These are phyloP conservation scores for Mastomys coucha DNA, from an alignment of 2,113 vertebrate species.

Conservation along the genomic window DNA sequence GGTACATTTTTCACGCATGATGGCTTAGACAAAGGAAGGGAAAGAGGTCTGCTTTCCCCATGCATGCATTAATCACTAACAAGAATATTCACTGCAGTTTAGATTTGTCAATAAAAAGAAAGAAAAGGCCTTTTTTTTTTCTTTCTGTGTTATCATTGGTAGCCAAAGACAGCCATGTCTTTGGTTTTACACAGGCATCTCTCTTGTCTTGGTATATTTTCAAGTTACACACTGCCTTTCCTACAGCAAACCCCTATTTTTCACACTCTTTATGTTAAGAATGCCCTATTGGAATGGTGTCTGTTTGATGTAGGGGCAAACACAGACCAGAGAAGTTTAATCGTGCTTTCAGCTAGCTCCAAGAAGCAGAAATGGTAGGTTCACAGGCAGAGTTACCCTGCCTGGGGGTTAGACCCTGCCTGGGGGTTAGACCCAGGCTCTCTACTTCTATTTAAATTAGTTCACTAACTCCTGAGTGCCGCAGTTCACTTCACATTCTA, in stretches of 20 bases:
- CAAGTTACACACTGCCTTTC: background rate
- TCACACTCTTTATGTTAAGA: background rate
- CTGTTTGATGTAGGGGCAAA: background rate
- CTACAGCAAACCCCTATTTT: background rate
- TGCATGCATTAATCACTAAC: background rate
- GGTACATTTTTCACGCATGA: background rate
- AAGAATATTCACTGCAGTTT: conserved; percentile 52
- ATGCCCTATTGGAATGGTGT: background rate
- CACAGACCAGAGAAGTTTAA: background rate
- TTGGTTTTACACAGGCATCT: background rate
- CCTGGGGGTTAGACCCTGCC: background rate
- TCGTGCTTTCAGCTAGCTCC: background rate
- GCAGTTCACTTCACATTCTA: background rate
- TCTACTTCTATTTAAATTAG: background rate
- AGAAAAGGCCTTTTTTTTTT: background rate
- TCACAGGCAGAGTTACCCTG: background rate
- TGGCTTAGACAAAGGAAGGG: conserved; percentile 17
- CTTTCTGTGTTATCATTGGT: background rate
- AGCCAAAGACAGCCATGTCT: background rate
- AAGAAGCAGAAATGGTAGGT: background rate
- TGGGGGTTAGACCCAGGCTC: background rate
- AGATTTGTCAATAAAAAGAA: conserved; percentile 38
- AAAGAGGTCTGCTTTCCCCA: background rate
- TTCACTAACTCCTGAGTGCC: background rate
- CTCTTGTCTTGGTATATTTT: background rate